Conservation (phyloP, 2,888 invertebrate genomes). For the Tineola bisselliella region DNA sequence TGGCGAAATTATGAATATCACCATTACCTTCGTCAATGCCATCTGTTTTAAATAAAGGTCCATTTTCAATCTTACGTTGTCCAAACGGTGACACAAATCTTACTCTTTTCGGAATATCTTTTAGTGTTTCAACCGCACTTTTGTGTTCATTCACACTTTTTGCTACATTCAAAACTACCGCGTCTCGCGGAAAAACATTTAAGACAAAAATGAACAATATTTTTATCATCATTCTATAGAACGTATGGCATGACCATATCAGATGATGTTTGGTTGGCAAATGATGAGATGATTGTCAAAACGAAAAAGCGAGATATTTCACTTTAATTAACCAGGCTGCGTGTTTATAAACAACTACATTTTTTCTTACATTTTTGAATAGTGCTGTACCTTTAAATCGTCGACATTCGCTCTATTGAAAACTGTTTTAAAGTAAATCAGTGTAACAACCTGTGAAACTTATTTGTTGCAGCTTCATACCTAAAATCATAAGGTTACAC, state of each 20-base stretch:
- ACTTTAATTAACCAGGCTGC: not conserved
- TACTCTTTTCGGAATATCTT: conserved; percentile 38
- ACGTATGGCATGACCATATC: not conserved
- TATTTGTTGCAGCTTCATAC: too few species aligned
- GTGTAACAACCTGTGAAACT: too few species aligned
- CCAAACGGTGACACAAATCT: conserved; percentile 20
- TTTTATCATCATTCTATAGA: not conserved
- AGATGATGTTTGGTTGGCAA: not conserved
- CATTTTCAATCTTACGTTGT: conserved; percentile 21
- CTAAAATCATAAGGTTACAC: too few species aligned
- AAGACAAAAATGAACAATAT: not conserved
- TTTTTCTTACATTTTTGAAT: not conserved
- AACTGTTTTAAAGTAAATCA: too few species aligned
- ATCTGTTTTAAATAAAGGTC: conserved; percentile 39
- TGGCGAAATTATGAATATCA: conserved; percentile 32
- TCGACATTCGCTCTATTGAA: too few species aligned
- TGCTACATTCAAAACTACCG: conserved; percentile 26
- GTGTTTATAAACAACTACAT: not conserved
- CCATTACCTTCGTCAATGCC: conserved; percentile 38
- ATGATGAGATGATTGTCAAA: not conserved
- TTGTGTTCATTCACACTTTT: conserved; percentile 31
- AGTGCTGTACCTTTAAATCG: not conserved
- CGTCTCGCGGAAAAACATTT: not conserved
- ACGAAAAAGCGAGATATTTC: not conserved
- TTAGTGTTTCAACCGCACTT: conserved; percentile 44